Conservation (phyloP, 2,888 invertebrate genomes). For the Ectobius pallidus region DNA sequence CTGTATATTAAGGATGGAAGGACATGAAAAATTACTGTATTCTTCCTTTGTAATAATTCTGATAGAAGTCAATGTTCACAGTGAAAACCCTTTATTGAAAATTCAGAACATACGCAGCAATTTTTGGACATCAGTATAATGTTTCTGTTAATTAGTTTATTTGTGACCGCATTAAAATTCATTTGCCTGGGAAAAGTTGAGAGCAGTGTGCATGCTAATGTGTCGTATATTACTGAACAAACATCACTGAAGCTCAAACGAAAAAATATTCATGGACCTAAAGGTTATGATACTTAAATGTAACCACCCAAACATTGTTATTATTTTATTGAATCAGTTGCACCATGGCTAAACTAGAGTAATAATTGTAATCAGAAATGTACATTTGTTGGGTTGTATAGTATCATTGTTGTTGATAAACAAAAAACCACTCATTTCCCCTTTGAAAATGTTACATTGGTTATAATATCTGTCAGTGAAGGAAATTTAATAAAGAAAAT, state of each 20-base stretch:
- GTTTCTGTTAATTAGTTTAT: no score
- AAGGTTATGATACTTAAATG: not conserved
- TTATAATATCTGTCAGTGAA: conserved; percentile 40
- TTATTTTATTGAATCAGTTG: conserved; percentile 18
- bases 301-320: not conserved
- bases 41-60: no score
- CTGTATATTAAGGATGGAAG: no score
- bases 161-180: conserved; percentile 16
- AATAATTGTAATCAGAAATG: conserved; percentile 17
- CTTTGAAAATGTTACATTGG: conserved; percentile 34
- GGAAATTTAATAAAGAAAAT: conserved; percentile 36
- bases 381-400: conserved; percentile 30
- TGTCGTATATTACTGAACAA: not conserved
- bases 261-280: not conserved
- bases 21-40: no score
- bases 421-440: conserved; percentile 7
- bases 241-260: conserved; percentile 28
- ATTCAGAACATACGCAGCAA: no score
- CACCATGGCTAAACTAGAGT: conserved; percentile 17
- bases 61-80: no score
- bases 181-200: conserved; percentile 25
- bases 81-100: no score
- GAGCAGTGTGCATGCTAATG: not conserved
- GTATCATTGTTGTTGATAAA: conserved; percentile 29
- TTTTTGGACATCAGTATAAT: no score